phyloP scores from a whole-genome alignment of 35 echinoderm and acorn worm genomes.

The Ptychodera flava region DNA sequence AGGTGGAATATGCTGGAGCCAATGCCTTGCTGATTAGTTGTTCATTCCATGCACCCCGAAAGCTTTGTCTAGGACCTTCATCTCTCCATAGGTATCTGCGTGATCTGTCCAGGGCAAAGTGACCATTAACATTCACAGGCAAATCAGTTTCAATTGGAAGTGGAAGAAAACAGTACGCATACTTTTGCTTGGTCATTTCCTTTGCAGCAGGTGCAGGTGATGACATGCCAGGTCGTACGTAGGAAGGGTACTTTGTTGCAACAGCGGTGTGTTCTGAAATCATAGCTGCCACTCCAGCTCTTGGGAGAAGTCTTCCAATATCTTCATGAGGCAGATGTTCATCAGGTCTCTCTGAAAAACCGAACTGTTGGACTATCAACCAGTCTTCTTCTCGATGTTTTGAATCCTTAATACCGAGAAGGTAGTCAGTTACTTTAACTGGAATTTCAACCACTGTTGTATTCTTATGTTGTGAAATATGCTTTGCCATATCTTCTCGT shows the following conservation, averaged over 20 bases:
- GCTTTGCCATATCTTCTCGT: neutral
- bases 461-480: neutral
- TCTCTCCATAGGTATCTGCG: neutral
- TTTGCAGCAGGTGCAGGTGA: too few species aligned
- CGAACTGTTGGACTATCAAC: slow-evolving; percentile 34
- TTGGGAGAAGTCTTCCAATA: neutral
- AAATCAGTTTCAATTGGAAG: slow-evolving; percentile 35
- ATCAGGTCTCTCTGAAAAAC: neutral
- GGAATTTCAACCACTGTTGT: neutral
- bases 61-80: neutral
- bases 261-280: too few species aligned
- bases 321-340: neutral
- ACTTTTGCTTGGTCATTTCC: neutral
- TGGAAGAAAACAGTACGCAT: slow-evolving; percentile 55
- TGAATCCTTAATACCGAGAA: slow-evolving; percentile 5
- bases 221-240: too few species aligned
- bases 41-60: neutral
- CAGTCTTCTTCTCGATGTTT: neutral
- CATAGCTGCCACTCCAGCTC: neutral
- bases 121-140: slow-evolving; percentile 60
- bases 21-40: neutral
- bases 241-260: too few species aligned
- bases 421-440: neutral
- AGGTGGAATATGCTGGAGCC: neutral
- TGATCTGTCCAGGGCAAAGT: slow-evolving; percentile 37